Base-by-base conservation (phyloP, 2,888 invertebrate genomes). In the Neria commutata region DNA sequence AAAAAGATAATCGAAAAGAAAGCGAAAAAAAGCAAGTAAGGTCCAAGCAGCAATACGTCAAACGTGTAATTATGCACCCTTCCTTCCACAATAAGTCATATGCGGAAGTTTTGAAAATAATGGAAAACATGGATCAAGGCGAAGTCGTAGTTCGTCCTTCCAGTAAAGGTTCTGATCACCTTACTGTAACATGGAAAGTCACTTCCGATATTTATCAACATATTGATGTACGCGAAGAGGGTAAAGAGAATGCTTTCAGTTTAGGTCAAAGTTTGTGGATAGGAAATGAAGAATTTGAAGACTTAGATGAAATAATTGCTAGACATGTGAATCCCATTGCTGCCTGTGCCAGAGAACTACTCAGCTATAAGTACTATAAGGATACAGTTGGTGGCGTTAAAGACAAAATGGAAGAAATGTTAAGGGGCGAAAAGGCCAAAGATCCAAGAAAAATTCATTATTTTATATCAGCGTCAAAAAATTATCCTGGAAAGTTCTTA, bases 171-270 rank as follows among this genome's bases (percentile, higher is more conserved):
- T 88, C 91, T 0, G 95, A 98, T 80, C 97, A 97, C 81, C 83
- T 99, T 64, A 98, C 98, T 0, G 95, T 97, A 1, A 98, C 98
- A 0, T 99, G 99, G 99, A 99, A 99, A 82, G 96, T 99, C 1
- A 88, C 93, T 0, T 94, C 97, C 50, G 91, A 90, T 23, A 91
- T 99, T 67, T 93, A 93, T 76, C 97, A 98, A 78, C 98, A 99
- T 77, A 95, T 99, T 60, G 98, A 98, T 78, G 90, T 99, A 0
- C 86, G 91, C 49, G 99, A 99, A 81, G 93, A 96, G 77, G 95
- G 95, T 14, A 99, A 99, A 83, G 92, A 94, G 76, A 98, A 98
- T 78, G 91, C 93, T 0, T 99, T 98, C 79, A 95, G 96, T 56
- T 84, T 99, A 67, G 98, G 98, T 53, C 88, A 88, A 72, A 87